Conservation (phyloP, 2,888 invertebrate species). For the Nomada fabriciana region DNA sequence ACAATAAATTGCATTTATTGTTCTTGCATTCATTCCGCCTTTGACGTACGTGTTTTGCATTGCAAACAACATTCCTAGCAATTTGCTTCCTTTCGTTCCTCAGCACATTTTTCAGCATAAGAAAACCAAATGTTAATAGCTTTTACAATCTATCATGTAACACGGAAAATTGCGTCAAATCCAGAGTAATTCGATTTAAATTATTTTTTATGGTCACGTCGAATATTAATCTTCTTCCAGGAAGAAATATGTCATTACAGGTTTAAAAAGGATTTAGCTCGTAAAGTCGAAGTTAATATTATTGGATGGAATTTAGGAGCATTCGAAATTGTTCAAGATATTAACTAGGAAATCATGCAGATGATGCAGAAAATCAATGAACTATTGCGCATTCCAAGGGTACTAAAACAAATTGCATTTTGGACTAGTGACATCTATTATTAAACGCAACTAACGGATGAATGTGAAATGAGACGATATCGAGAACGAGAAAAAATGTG, state of each 20-base stretch:
- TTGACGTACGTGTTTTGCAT: too few species aligned
- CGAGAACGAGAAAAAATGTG: constrained; percentile 7
- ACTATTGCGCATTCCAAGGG: neutral
- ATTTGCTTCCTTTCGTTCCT: too few species aligned
- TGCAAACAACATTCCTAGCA: too few species aligned
- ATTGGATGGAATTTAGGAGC: constrained; percentile 13
- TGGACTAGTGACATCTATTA: neutral
- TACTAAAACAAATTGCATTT: constrained; percentile 4
- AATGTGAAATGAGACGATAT: neutral
- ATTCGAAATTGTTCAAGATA: neutral
- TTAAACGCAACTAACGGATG: neutral
- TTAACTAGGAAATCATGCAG: neutral
- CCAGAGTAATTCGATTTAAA: too few species aligned
- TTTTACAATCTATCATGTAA: neutral
- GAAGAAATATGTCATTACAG: too few species aligned
- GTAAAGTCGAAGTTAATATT: neutral
- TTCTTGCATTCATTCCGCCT: too few species aligned
- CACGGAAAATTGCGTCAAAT: too few species aligned
- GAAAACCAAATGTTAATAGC: neutral
- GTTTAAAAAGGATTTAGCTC: neutral
- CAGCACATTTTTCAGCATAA: neutral
- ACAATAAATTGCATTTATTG: too few species aligned
- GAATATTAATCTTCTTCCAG: too few species aligned
- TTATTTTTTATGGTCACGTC: too few species aligned
- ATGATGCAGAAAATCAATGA: constrained; percentile 3